Percentiles rank a stretch among this genome's conserved stretches.
phyloP scores from a whole-genome alignment of 2,797 vertebrate genomes.

The Agapornis canus region DNA sequence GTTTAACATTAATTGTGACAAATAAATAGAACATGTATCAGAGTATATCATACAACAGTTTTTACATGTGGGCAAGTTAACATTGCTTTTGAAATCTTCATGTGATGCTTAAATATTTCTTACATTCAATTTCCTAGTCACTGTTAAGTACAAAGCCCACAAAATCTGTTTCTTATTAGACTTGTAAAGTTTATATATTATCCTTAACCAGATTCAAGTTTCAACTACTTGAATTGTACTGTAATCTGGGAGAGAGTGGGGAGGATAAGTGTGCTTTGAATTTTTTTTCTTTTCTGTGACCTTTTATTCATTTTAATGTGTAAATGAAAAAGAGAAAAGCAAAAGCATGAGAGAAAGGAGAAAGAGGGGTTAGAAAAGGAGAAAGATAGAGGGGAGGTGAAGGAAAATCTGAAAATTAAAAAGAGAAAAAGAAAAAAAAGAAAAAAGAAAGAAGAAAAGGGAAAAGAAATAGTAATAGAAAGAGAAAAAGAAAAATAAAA shows the following conservation, averaged over 20 bases:
- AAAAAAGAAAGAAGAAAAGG: too few species aligned
- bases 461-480: too few species aligned
- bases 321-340: background rate
- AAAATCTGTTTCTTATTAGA: slow-evolving; percentile 44
- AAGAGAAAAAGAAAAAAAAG: too few species aligned
- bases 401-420: background rate
- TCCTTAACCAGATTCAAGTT: slow-evolving; percentile 26
- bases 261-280: background rate
- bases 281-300: background rate
- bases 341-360: background rate
- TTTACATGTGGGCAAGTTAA: background rate
- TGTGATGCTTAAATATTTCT: slow-evolving; percentile 9
- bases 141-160: background rate
- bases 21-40: background rate
- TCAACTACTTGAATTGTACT: background rate
- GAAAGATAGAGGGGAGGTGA: background rate
- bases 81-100: background rate
- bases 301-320: background rate
- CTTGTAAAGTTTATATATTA: slow-evolving; percentile 26
- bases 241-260: background rate
- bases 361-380: background rate
- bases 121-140: slow-evolving; percentile 12
- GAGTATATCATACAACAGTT: background rate
- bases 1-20: background rate
- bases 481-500: too few species aligned